phyloP scores from a whole-genome alignment of 2,888 invertebrate genomes.

The Lycia hirtaria region DNA sequence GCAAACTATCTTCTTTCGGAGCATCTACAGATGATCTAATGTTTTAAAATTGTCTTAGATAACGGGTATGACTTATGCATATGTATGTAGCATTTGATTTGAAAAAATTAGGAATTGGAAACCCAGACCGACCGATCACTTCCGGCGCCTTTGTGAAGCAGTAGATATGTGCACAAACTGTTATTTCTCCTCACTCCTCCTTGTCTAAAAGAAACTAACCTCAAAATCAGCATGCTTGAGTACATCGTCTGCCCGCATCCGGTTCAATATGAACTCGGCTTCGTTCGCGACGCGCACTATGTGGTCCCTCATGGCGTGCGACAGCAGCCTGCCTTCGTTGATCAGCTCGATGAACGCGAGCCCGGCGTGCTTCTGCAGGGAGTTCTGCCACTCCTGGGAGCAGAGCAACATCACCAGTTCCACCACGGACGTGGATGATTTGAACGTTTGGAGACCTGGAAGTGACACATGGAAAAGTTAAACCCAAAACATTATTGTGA shows the following conservation, averaged over 20 bases:
- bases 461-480: constrained; percentile 12
- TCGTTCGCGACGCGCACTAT: constrained; percentile 99
- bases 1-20: no score
- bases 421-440: constrained; percentile 98
- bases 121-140: no score
- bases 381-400: constrained; percentile 99
- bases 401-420: constrained; percentile 99
- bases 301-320: constrained; percentile 99
- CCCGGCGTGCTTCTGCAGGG: constrained; percentile 99
- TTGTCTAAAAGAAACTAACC: constrained; percentile 80
- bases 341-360: constrained; percentile 99
- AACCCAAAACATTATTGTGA: not conserved
- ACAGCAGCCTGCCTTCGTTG: constrained; percentile 98
- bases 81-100: no score
- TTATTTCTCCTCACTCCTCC: no score
- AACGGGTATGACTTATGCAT: no score
- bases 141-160: no score
- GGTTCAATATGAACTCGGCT: constrained; percentile 99
- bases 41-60: no score
- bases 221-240: constrained; percentile 98
- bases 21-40: no score
- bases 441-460: constrained; percentile 96
- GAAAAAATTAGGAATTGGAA: no score
- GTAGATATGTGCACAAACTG: no score
- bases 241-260: constrained; percentile 99